A percentile compares a stretch with the other conserved stretches of the same genome.
phyloP scores from a whole-genome alignment of 53 echinoderm and acorn worm genomes.

The Glandiceps talaboti region DNA sequence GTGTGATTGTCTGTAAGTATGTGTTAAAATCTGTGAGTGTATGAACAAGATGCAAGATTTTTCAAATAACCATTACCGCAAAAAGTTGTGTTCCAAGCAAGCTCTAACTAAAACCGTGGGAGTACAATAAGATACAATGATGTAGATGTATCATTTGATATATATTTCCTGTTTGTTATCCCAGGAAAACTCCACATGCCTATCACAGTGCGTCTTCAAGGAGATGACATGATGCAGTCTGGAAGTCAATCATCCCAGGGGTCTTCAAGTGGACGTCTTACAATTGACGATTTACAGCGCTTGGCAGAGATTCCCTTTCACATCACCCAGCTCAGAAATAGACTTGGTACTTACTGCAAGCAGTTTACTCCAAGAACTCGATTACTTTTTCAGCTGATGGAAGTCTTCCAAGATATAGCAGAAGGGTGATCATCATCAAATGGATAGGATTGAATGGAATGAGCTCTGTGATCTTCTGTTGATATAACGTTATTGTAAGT shows the following conservation, averaged over 20 bases:
- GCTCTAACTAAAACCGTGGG: no score
- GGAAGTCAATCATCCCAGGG: not conserved
- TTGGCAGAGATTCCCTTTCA: slow-evolving; percentile 26
- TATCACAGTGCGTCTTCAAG: not conserved
- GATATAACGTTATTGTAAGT: no score
- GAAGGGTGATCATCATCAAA: not conserved
- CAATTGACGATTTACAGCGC: slow-evolving; percentile 23
- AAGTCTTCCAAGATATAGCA: slow-evolving; percentile 30
- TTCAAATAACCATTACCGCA: no score
- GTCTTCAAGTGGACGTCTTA: not conserved
- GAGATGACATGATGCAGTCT: not conserved
- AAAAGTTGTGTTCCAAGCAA: no score
- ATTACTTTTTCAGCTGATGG: slow-evolving; percentile 35
- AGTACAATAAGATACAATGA: no score
- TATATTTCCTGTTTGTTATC: not conserved
- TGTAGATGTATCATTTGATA: no score
- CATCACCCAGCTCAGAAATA: slow-evolving; percentile 14
- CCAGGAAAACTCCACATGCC: not conserved
- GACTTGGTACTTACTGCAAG: slow-evolving; percentile 17
- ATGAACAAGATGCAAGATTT: no score
- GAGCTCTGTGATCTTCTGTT: no score
- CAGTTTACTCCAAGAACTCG: slow-evolving; percentile 27
- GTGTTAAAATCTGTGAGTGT: no score
- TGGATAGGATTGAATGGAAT: not conserved
- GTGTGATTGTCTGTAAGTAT: no score